Conservation (phyloP, 2,113 vertebrate species). For the Zosterops japonicus region DNA sequence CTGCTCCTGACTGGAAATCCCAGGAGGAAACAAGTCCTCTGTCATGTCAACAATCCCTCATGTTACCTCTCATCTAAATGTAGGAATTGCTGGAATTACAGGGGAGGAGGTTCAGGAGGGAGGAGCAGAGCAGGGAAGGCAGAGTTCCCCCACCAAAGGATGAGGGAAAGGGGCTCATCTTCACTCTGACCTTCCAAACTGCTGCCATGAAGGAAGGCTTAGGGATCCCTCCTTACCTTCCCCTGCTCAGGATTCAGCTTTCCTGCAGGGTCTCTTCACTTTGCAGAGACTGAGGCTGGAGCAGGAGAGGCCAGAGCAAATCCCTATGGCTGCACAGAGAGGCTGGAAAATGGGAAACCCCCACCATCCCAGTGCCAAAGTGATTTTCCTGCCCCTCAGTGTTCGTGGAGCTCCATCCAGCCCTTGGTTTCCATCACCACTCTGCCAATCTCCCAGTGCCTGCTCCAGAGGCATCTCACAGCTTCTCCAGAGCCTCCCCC, state of each 20-base stretch:
- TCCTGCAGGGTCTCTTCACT: not conserved
- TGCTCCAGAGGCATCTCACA: not conserved
- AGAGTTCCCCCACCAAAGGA: not conserved
- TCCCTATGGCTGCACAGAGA: not conserved
- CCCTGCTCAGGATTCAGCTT: not conserved
- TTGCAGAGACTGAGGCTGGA: not conserved
- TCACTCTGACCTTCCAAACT: not conserved
- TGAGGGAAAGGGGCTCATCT: fast-evolving
- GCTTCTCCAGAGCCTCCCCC: not conserved
- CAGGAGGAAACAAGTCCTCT: not conserved
- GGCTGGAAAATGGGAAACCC: not conserved
- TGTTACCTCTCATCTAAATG: not conserved
- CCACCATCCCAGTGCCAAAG: not conserved
- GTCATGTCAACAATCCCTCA: not conserved
- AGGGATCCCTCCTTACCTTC: not conserved
- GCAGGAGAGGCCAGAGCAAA: not conserved
- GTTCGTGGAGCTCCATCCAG: not conserved
- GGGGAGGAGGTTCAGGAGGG: not conserved
- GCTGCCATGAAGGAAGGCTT: fast-evolving
- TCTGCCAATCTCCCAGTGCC: not conserved
- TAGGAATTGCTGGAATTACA: not conserved
- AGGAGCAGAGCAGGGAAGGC: not conserved
- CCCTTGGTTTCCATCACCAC: not conserved
- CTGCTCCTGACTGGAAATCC: not conserved
- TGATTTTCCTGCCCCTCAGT: not conserved